Evolutionary conservation across 2,797 vertebrate species (phyloP), one percentile per base, ranked within the genome.

Genomic region (Fistularia commersonii): DNA sequence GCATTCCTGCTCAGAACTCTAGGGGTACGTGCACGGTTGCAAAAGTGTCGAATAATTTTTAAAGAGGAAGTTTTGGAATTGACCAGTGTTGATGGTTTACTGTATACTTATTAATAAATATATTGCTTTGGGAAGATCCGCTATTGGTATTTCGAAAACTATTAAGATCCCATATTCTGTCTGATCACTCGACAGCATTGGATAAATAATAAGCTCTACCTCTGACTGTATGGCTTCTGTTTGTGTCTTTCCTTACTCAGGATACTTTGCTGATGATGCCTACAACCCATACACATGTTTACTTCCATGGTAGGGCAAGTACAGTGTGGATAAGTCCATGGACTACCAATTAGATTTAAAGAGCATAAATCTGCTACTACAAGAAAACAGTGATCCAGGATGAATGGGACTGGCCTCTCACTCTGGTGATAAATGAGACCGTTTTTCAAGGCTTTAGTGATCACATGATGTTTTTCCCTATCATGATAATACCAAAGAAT

Each of bases 281-380:
- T 31, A n/a, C 23, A 23, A 6, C n/a, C 7, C 3, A 32, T 5
- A 13, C 36, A 43, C 41, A 51, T 69, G 65, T 74, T 68, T 64
- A 45, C 49, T 32, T 46, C 47, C 33, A 15, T 35, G 6, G 48
- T 39, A 57, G n/a, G 10, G 35, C 34, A 63, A 14, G 45, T 34
- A 50, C 36, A 46, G 41, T 66, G 69, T 79, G 71, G 31, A 45
- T 10, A 45, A 43, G 66, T 63, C 48, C 69, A 62, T 43, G 61
- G 81, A 81, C 78, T 87, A 80, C 79, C 47, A 81, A 86, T 83
- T 64, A 80, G 80, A 71, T 60, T 57, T 59, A 47, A 62, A 66
- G 72, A 41, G 46, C 80, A 83, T 85, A 85, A 86, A 87, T 87
- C 80, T 80, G 78, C 69, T 76, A 59, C 40, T 52, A 64, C 62